phyloP scores from a whole-genome alignment of 2,113 vertebrate genomes.

The Vombatus ursinus region DNA sequence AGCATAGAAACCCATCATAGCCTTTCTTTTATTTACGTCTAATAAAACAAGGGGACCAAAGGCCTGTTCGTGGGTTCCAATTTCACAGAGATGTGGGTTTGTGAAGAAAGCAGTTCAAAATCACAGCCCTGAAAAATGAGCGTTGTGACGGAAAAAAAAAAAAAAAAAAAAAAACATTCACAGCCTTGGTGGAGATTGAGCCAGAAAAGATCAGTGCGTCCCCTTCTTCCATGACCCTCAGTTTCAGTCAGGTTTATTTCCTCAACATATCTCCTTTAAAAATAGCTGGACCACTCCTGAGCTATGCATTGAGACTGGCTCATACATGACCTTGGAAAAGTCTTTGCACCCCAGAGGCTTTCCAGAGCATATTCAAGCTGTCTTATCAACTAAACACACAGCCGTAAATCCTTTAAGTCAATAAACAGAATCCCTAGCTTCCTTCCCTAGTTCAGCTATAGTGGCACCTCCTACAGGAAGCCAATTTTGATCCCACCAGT shows the following conservation, averaged over 20 bases:
- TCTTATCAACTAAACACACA: neutral
- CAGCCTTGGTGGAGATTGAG: neutral
- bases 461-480: neutral
- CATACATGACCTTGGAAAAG: neutral
- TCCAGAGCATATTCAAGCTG: neutral
- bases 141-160: neutral
- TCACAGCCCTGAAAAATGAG: conserved; percentile 31
- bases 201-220: neutral
- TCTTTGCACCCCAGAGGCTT: neutral
- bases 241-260: neutral
- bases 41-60: conserved; percentile 52
- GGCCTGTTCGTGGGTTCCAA: neutral
- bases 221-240: neutral
- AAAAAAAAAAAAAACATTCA: neutral
- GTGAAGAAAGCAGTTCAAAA: conserved; percentile 26
- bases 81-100: conserved; percentile 41
- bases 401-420: neutral
- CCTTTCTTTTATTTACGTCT: conserved; percentile 37
- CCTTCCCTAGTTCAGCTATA: neutral
- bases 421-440: neutral
- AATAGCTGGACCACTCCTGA: neutral
- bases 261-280: conserved; percentile 7
- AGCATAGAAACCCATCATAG: conserved; percentile 26
- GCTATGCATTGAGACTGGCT: neutral
- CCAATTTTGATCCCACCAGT: neutral